Evolutionary conservation across 2,113 vertebrate genomes (phyloP), one percentile per base, ranked within the genome.

Genomic region (Peromyscus maniculatus): DNA sequence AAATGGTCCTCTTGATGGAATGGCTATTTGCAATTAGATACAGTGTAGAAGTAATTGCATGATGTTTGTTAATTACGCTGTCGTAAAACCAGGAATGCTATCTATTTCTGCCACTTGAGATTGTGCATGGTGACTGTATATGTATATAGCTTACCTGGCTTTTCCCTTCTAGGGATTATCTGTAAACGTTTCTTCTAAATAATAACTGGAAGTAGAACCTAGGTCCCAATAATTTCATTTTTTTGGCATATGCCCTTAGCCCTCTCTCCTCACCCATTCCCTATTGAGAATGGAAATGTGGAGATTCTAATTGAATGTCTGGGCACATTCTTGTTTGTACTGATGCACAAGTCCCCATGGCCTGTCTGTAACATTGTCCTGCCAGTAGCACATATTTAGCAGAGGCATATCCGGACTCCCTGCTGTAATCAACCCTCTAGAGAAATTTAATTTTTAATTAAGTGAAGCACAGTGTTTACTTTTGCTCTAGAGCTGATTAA

Each of bases 361-460:
- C 33, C 86, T 94, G 80, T 86, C 79, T 97, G 95, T 84, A 69
- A 80, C 79, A 93, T 6, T 97, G 97, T 97, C 97, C 97, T 98
- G 97, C 0, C 98, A 98, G 95, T 96, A 98, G 89, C 93, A 97
- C 96, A 96, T 96, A 96, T 91, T 98, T 98, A 98, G 97, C 95
- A 96, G 91, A 97, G 74, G 74, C 52, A 49, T 79, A 49, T 62
- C 87, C 91, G 17, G 92, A 79, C 77, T 98, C 96, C 90, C 91
- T 93, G 69, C 80, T 98, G 77, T 94, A 98, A 98, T 97, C 97
- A 98, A 97, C 75, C 71, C 97, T 98, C 98, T 89, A 98, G 98
- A 98, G 97, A 98, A 98, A 98, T 98, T 98, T 98, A 98, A 98
- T 98, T 98, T 98, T 98, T 98, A 98, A 98, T 98, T 98, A 98